phyloP scores from a whole-genome alignment of 2,888 invertebrate species.

The Syrphus vitripennis region DNA sequence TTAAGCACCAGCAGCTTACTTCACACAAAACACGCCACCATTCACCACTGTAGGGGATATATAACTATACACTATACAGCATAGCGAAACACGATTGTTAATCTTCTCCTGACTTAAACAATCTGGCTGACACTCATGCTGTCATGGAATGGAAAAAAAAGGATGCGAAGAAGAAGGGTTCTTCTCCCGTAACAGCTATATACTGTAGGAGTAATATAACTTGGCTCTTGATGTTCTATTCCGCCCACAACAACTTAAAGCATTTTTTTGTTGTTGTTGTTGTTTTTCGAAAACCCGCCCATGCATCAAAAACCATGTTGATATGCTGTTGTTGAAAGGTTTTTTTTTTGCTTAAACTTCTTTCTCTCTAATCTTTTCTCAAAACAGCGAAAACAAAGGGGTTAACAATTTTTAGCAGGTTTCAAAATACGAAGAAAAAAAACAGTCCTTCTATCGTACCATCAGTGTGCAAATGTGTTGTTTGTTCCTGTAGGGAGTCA shows the following conservation, averaged over 20 bases:
- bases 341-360: not conserved
- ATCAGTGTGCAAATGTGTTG: constrained; percentile 9
- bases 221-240: constrained; percentile 4
- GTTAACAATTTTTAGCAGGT: constrained; percentile 8
- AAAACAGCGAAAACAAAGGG: constrained; percentile 46
- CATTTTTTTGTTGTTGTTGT: not conserved
- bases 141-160: constrained; percentile 27
- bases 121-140: constrained; percentile 57
- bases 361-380: constrained; percentile 34
- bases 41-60: not conserved
- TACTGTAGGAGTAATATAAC: not conserved
- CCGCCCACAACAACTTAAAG: constrained; percentile 21
- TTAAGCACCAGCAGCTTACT: constrained; percentile 4
- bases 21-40: constrained; percentile 14
- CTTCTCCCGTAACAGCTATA: not conserved
- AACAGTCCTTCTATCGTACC: not conserved
- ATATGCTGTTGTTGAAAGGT: constrained; percentile 8
- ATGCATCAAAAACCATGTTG: constrained; percentile 24
- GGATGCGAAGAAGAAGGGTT: constrained; percentile 35
- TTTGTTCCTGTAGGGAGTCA: not conserved
- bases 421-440: not conserved
- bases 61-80: not conserved
- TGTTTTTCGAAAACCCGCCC: not conserved
- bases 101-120: constrained; percentile 53
- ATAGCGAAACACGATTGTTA: constrained; percentile 38